Evolutionary conservation across 2,113 vertebrate genomes (phyloP).

Genomic region (Macroglossus sobrinus): DNA sequence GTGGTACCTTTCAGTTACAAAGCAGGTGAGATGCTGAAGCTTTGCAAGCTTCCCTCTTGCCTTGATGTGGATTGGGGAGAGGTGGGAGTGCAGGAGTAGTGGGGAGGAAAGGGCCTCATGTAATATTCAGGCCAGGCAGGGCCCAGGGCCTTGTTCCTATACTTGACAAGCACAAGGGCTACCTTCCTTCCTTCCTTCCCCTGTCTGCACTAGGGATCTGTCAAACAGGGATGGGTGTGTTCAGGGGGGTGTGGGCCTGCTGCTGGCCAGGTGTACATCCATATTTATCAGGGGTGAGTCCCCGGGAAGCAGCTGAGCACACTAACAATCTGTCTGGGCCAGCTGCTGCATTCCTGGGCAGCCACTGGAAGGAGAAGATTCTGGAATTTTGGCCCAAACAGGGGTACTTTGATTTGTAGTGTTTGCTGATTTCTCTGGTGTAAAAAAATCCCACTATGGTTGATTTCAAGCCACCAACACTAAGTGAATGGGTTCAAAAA

Average conservation of each 20-base stretch:
- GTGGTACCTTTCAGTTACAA: not conserved
- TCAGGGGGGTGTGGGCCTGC: not conserved
- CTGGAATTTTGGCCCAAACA: not conserved
- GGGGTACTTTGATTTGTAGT: not conserved
- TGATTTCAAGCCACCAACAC: not conserved
- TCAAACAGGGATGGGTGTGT: not conserved
- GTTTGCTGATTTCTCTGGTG: not conserved
- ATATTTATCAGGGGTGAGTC: conserved; percentile 43
- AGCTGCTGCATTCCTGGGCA: not conserved
- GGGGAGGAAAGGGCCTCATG: not conserved
- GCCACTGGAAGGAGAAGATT: not conserved
- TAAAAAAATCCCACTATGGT: not conserved
- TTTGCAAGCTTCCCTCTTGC: not conserved
- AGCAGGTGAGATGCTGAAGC: not conserved
- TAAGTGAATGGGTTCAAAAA: not conserved
- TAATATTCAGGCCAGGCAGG: not conserved
- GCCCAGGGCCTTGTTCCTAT: conserved; percentile 6
- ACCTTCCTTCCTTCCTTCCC: not conserved
- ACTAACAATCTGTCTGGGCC: not conserved
- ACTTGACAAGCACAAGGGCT: not conserved
- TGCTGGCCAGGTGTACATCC: conserved; percentile 49
- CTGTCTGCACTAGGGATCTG: not conserved
- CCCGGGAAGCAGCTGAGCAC: not conserved
- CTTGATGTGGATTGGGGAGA: not conserved
- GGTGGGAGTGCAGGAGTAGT: no score